Percentiles rank a stretch among this genome's conserved stretches.
Evolutionary conservation across 2,888 invertebrate genomes (phyloP).

Genomic region (Megamerina dolium): DNA sequence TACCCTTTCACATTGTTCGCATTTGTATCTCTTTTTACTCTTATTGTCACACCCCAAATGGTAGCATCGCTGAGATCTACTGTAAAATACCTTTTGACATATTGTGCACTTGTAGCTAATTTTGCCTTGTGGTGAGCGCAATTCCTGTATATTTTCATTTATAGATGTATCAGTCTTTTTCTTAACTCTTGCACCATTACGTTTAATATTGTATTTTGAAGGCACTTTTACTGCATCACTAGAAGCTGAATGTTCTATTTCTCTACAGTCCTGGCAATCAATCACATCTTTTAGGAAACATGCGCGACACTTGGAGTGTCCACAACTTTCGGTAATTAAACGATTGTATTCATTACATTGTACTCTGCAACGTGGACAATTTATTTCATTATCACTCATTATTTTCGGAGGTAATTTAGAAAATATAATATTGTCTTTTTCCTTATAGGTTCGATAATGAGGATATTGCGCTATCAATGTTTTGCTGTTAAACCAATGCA

Average conservation of each 20-base stretch:
- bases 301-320: conserved; percentile 68
- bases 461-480: no score
- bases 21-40: conserved; percentile 51
- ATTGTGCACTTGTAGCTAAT: conserved; percentile 55
- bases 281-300: conserved; percentile 64
- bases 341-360: conserved; percentile 55
- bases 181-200: no score
- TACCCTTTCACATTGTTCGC: conserved; percentile 45
- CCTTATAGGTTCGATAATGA: no score
- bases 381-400: no score
- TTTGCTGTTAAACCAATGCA: no score
- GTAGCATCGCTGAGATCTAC: conserved; percentile 61
- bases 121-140: conserved; percentile 23
- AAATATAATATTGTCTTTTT: no score
- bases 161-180: no score
- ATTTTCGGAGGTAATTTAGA: no score
- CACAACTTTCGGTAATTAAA: conserved; percentile 67
- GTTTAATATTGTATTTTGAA: conserved; percentile 1
- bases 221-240: neutral
- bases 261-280: conserved; percentile 52
- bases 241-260: neutral
- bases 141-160: conserved; percentile 37
- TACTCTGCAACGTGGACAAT: conserved; percentile 16
- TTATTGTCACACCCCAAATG: conserved; percentile 59
- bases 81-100: conserved; percentile 63